Conservation (phyloP, 2,888 invertebrate genomes). For the Stenolophus ochropezus region DNA sequence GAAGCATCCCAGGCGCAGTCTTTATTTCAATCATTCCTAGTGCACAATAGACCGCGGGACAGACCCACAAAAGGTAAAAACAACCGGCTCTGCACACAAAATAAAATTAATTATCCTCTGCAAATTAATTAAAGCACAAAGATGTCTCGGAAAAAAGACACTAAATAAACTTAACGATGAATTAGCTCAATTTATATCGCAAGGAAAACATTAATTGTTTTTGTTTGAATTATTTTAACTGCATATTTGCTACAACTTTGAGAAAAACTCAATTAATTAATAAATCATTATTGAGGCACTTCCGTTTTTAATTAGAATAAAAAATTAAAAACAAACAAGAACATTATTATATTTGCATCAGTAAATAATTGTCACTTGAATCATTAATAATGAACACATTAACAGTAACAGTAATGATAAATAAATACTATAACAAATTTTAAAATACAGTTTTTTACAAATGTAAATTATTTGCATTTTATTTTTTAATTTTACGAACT, state of each 20-base stretch:
- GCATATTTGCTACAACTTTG: background rate
- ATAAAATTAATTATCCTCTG: constrained; percentile 39
- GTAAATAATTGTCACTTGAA: too few species aligned
- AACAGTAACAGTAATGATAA: too few species aligned
- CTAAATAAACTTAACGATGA: background rate
- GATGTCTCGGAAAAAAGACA: background rate
- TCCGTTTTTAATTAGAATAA: too few species aligned
- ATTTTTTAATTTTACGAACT: too few species aligned
- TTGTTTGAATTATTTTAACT: background rate
- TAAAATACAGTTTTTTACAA: too few species aligned
- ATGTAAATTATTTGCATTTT: too few species aligned
- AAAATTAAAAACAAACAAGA: too few species aligned
- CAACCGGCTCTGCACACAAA: background rate
- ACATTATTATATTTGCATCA: too few species aligned
- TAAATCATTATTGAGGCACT: background rate
- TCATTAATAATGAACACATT: too few species aligned
- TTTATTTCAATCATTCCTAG: constrained; percentile 35
- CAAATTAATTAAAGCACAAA: constrained; percentile 40
- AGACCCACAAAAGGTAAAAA: background rate
- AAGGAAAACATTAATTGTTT: background rate
- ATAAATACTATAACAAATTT: too few species aligned
- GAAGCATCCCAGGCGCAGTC: background rate
- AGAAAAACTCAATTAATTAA: background rate
- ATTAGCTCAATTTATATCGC: background rate
- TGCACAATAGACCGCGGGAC: background rate